Conservation (phyloP, 2,888 invertebrate genomes). For the Catotricha subobsoleta region DNA sequence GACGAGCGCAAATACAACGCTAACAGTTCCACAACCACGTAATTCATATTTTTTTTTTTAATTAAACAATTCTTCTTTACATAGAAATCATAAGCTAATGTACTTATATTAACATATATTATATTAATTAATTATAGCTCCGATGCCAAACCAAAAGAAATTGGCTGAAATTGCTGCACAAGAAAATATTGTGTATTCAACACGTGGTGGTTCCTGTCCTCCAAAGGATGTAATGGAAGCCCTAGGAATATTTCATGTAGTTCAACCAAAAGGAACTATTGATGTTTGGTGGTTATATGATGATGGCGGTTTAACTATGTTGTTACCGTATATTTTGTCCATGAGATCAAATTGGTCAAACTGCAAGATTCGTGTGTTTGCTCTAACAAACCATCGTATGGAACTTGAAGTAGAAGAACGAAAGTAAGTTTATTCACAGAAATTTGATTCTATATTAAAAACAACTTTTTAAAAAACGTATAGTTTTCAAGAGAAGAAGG, state of each 20-base stretch:
- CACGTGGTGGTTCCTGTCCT: constrained; percentile 40
- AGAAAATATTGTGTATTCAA: constrained; percentile 36
- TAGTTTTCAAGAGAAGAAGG: no score
- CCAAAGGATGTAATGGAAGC: constrained; percentile 47
- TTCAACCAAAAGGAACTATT: constrained; percentile 61
- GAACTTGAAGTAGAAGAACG: constrained; percentile 66
- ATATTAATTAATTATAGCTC: no score
- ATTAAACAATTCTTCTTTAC: no score
- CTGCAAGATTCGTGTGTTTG: constrained; percentile 64
- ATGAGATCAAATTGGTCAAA: constrained; percentile 58
- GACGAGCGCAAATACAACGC: constrained; percentile 22
- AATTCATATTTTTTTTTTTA: no score
- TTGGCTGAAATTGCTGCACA: no score
- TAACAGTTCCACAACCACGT: constrained; percentile 19
- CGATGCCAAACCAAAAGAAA: no score
- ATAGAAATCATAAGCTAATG: no score
- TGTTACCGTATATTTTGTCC: constrained; percentile 71
- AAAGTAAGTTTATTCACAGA: constrained; percentile 42
- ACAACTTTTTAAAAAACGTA: no score
- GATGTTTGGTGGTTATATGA: constrained; percentile 97
- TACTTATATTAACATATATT: no score
- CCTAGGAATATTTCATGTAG: constrained; percentile 56
- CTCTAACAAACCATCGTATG: constrained; percentile 59
- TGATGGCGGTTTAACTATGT: constrained; percentile 71
- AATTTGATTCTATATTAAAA: background rate